Evolutionary conservation across 1,140 invertebrate species (phyloP).

Genomic region (Xylocopa sonorina): DNA sequence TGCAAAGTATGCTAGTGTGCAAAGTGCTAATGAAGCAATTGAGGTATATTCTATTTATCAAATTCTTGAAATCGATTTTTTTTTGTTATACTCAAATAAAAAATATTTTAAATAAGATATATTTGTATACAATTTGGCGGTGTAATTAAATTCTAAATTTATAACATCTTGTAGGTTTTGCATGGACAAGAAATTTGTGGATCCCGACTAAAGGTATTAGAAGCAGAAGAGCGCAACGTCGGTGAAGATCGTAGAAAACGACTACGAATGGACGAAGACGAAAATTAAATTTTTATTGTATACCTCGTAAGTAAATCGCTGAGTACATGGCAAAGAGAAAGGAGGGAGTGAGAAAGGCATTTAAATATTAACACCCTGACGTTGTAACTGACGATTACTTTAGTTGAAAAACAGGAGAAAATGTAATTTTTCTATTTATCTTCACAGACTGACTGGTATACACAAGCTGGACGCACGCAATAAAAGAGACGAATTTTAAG

Average conservation of each 20-base stretch:
- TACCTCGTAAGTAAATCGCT: constrained; percentile 78
- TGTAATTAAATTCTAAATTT: neutral
- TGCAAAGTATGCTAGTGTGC: constrained; percentile 91
- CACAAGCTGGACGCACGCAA: constrained; percentile 83
- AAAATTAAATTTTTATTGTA: constrained; percentile 73
- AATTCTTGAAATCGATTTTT: too few species aligned
- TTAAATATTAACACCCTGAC: constrained; percentile 62
- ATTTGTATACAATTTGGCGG: neutral
- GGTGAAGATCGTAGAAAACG: constrained; percentile 83
- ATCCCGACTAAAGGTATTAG: constrained; percentile 92
- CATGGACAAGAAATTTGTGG: constrained; percentile 93
- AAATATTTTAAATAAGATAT: neutral
- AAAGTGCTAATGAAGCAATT: constrained; percentile 91
- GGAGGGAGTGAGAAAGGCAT: constrained; percentile 42
- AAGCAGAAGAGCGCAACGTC: constrained; percentile 90
- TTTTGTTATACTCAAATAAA: too few species aligned
- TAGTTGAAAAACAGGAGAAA: constrained; percentile 62
- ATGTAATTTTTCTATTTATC: constrained; percentile 82
- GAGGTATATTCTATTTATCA: constrained; percentile 81
- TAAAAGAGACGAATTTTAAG: constrained; percentile 82
- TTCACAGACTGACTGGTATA: constrained; percentile 83
- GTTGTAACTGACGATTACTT: constrained; percentile 61
- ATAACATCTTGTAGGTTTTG: constrained; percentile 80
- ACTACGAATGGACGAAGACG: constrained; percentile 81
- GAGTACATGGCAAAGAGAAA: constrained; percentile 45